phyloP scores from a whole-genome alignment of 2,113 vertebrate species.

The Microcebus griseorufus region DNA sequence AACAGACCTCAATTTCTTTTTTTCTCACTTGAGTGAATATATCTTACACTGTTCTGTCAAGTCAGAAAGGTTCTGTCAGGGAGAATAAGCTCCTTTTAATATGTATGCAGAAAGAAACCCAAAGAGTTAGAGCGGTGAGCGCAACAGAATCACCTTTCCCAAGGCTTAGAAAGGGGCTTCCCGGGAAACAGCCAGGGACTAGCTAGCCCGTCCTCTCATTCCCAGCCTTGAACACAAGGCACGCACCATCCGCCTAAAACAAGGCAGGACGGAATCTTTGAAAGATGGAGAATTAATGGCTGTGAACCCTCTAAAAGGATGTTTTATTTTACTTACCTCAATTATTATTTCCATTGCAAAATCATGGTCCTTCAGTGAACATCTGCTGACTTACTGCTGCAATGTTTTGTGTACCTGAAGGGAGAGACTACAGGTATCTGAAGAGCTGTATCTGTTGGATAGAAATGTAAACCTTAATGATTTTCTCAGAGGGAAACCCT shows the following conservation, averaged over 20 bases:
- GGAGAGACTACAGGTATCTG: neutral
- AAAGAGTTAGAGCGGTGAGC: neutral
- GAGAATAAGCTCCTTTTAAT: conserved; percentile 55
- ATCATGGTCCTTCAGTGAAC: neutral
- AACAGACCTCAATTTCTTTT: conserved; percentile 77
- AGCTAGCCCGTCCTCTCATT: neutral
- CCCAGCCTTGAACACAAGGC: neutral
- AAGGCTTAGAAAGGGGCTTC: neutral
- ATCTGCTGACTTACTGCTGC: neutral
- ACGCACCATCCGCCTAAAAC: neutral
- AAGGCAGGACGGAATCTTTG: neutral
- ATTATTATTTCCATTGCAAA: conserved; percentile 61
- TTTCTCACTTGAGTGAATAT: conserved; percentile 73
- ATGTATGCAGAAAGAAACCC: neutral
- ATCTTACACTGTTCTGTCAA: conserved; percentile 54
- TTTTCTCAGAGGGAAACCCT: neutral
- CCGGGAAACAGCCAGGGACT: accelerated
- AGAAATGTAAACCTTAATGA: neutral
- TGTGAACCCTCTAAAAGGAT: conserved; percentile 25
- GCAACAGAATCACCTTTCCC: neutral
- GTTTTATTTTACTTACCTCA: conserved; percentile 49
- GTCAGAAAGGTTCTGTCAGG: conserved; percentile 50
- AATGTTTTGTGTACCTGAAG: neutral
- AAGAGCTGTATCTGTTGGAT: neutral
- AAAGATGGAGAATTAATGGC: conserved; percentile 37